Conservation (phyloP, 2,113 vertebrate genomes). For the Misgurnus anguillicaudatus region DNA sequence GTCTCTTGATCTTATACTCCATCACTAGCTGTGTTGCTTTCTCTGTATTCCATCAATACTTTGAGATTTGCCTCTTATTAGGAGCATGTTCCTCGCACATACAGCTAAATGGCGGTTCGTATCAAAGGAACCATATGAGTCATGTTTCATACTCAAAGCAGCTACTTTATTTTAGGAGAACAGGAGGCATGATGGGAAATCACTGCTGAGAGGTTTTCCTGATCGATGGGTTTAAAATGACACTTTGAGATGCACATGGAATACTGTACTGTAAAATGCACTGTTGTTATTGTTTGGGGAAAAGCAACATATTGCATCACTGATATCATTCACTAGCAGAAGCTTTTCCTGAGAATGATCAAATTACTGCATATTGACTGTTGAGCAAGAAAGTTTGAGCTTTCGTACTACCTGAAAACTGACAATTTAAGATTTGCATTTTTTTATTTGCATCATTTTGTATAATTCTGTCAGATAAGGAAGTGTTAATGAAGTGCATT, state of each 20-base stretch:
- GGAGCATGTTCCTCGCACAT: background rate
- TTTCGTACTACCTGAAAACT: no score
- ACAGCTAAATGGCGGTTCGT: background rate
- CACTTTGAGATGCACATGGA: background rate
- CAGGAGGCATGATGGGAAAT: slow-evolving; percentile 20
- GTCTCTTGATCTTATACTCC: slow-evolving; percentile 4
- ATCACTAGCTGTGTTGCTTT: background rate
- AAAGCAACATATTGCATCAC: background rate
- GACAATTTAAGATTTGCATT: no score
- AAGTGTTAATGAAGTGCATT: no score
- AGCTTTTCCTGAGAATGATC: background rate
- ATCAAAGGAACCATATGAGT: background rate
- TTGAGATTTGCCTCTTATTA: background rate
- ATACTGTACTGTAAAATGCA: background rate
- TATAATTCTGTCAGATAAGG: background rate
- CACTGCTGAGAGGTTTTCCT: slow-evolving; percentile 3
- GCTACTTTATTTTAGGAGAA: background rate
- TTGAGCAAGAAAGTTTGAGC: no score
- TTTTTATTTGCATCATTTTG: no score
- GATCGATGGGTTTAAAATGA: background rate
- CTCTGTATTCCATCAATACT: slow-evolving; percentile 14
- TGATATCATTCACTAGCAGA: background rate
- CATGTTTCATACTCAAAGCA: slow-evolving; percentile 16
- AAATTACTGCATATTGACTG: no score
- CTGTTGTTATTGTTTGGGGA: background rate